Evolutionary conservation across 2,888 invertebrate species (phyloP).

Genomic region (Dasypogon diadema): DNA sequence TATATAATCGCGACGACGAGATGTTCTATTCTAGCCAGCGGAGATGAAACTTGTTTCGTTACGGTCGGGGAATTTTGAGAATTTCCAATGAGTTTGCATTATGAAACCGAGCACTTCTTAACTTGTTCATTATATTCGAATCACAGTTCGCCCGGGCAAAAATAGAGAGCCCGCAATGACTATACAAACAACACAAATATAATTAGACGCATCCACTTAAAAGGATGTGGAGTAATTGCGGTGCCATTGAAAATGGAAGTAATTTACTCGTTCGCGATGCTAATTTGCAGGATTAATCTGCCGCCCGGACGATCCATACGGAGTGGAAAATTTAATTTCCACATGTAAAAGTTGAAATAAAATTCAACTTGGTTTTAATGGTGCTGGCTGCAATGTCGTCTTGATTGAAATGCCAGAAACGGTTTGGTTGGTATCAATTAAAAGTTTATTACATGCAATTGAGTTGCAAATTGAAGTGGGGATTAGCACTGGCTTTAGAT

Average conservation of each 20-base stretch:
- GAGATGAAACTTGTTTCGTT: conserved; percentile 7
- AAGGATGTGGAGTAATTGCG: background rate
- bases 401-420: background rate
- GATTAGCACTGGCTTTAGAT: background rate
- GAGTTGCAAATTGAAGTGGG: background rate
- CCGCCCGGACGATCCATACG: background rate
- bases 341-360: background rate
- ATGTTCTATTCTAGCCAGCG: background rate
- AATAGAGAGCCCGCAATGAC: background rate
- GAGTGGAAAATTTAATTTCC: background rate
- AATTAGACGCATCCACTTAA: background rate
- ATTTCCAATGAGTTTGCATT: conserved; percentile 15
- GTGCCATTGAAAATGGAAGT: background rate
- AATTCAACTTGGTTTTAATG: background rate
- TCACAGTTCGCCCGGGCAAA: background rate
- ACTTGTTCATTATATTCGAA: background rate
- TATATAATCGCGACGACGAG: background rate
- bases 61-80: background rate
- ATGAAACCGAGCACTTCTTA: background rate
- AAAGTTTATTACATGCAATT: background rate
- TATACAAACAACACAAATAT: background rate
- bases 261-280: background rate
- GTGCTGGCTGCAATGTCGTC: background rate
- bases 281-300: background rate
- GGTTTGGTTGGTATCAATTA: background rate